Base-by-base conservation (phyloP, 2,888 invertebrate species). In the Cheilosia variabilis region DNA sequence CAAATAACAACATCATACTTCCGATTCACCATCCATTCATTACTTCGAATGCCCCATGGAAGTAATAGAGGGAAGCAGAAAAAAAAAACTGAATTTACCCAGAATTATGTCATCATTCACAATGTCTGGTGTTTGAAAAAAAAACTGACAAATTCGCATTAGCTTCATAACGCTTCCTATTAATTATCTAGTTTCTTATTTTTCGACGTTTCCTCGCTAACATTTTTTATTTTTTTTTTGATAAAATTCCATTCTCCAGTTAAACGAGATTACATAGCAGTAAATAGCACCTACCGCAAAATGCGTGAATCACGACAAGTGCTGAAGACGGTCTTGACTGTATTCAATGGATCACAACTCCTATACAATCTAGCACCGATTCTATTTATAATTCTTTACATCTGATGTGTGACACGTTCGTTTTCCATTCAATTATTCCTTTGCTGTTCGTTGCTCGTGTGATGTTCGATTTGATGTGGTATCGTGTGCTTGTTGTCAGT, bases 251-350 rank as follows among this genome's bases (percentile, higher is more conserved):
- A 66, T 58, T 77, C 37, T 34, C 37, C 43, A 37, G 15, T 58
- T 45, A 57, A 37, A 57, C 50, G 41, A 22, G 47, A 68, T 58
- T 76, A 37, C 37, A 37, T 78, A 72, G 72, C 72, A 62, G 66
- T 82, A 72, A 72, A 77, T 82, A 82, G 60, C 82, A 82, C 82
- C 82, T 82, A 82, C 66, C 72, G 68, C 68, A 65, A 75, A 78
- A 79, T 75, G 83, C 79, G 79, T 84, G 83, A 84, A 79, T 84
- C 83, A 84, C 83, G 79, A 79, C 63, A 69, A 69, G 13, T 47
- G 17, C 13, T 37, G 15, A 47, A 37, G 65, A 53, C 45, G 47
- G 47, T 71, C 19, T 58, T 37, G 75, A 37, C 66, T 60, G 6
- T 15, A 43, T 50, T 37, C 31, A 41, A 65, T 31, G 43, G 19